Evolutionary conservation across 2,797 vertebrate genomes (phyloP).

Genomic region (Macropus fuliginosus): DNA sequence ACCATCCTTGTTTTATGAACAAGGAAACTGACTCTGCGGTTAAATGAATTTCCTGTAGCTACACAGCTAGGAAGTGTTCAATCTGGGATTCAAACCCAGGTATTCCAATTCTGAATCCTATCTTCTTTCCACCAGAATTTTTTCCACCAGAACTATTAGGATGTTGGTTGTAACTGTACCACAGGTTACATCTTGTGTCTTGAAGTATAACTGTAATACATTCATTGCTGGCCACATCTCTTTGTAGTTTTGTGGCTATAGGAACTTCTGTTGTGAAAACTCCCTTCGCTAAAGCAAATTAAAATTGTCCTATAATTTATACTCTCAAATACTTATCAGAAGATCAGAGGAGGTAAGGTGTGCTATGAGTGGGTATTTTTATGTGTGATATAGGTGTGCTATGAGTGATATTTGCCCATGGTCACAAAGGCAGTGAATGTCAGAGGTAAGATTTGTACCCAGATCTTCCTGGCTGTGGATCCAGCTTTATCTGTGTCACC

Average conservation of each 20-base stretch:
- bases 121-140: not conserved
- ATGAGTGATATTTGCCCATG: not conserved
- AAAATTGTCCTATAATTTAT: not conserved
- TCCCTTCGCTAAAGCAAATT: not conserved
- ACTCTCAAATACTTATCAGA: not conserved
- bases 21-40: not conserved
- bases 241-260: not conserved
- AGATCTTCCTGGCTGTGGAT: not conserved
- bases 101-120: not conserved
- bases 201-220: not conserved
- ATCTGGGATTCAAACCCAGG: not conserved
- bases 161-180: not conserved
- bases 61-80: not conserved
- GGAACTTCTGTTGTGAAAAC: not conserved
- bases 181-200: not conserved
- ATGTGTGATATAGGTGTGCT: too few relatives aligned
- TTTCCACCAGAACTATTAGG: not conserved
- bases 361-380: too few relatives aligned
- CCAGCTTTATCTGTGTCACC: not conserved
- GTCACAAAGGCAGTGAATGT: not conserved
- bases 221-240: not conserved
- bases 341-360: not conserved
- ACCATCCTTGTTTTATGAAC: not conserved
- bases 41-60: not conserved
- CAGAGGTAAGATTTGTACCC: not conserved